phyloP scores from a whole-genome alignment of 2,113 vertebrate genomes.

The Cettia cetti region DNA sequence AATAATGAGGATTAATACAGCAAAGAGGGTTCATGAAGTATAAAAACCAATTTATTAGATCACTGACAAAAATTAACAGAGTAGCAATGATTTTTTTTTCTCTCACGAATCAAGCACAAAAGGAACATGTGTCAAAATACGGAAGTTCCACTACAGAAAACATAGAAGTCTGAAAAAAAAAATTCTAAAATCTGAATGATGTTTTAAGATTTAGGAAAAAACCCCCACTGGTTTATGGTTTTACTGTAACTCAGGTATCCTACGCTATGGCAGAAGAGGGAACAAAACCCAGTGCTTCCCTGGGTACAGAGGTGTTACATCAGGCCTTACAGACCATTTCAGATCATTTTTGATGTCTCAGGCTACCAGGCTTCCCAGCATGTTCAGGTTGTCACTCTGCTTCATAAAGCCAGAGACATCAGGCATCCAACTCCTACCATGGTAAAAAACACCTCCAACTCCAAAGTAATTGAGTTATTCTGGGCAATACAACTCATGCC shows the following conservation, averaged over 20 bases:
- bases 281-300: background rate
- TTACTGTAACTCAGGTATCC: background rate
- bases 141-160: background rate
- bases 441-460: background rate
- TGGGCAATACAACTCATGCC: rapidly evolving
- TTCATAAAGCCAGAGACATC: background rate
- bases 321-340: background rate
- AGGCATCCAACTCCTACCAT: background rate
- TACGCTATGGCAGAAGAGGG: background rate
- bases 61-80: background rate
- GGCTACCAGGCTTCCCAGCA: background rate
- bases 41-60: background rate
- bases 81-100: background rate
- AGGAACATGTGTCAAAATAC: background rate
- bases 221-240: background rate
- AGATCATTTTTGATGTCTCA: background rate
- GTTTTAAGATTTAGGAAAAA: background rate
- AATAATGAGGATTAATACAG: background rate
- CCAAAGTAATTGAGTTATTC: background rate
- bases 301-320: background rate
- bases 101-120: background rate
- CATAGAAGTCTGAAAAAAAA: background rate
- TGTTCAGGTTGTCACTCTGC: background rate
- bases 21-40: background rate
- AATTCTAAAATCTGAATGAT: background rate